Conservation (phyloP, 2,888 invertebrate species). For the Endotricha flammealis region DNA sequence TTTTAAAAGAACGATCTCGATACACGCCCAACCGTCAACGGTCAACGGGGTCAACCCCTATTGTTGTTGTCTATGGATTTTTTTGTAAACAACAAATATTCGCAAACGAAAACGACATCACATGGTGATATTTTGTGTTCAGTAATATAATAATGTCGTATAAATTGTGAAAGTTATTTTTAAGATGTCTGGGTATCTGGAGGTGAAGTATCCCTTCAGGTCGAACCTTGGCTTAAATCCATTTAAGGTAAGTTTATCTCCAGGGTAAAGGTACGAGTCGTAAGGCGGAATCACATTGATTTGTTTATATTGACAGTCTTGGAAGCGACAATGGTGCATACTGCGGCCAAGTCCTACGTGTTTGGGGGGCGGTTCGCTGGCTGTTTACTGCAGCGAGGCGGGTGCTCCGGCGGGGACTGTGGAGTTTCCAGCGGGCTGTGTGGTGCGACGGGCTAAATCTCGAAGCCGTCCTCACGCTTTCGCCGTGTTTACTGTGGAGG, state of each 20-base stretch:
- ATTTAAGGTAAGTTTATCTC: constrained; percentile 75
- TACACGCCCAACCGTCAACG: constrained; percentile 74
- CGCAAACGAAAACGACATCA: constrained; percentile 16
- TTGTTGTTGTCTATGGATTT: constrained; percentile 48
- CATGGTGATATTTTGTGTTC: constrained; percentile 34
- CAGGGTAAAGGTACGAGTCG: constrained; percentile 16
- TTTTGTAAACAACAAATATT: constrained; percentile 48
- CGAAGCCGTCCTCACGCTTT: constrained; percentile 83
- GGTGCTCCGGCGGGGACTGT: constrained; percentile 68
- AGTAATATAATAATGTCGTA: constrained; percentile 20
- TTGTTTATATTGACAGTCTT: constrained; percentile 69
- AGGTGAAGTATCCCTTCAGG: constrained; percentile 81
- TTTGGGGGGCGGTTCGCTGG: constrained; percentile 69
- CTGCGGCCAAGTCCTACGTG: constrained; percentile 75
- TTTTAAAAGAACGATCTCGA: constrained; percentile 34
- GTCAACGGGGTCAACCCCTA: constrained; percentile 78
- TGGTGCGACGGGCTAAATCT: constrained; percentile 81
- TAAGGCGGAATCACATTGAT: constrained; percentile 29
- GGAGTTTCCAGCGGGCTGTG: constrained; percentile 77
- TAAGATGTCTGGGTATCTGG: constrained; percentile 78
- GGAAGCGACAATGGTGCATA: constrained; percentile 83
- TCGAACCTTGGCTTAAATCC: constrained; percentile 79
- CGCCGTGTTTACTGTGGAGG: constrained; percentile 79
- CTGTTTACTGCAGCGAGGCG: constrained; percentile 75
- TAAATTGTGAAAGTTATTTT: constrained; percentile 17